phyloP scores from a whole-genome alignment of 2,113 vertebrate genomes.

The Cariama cristata region DNA sequence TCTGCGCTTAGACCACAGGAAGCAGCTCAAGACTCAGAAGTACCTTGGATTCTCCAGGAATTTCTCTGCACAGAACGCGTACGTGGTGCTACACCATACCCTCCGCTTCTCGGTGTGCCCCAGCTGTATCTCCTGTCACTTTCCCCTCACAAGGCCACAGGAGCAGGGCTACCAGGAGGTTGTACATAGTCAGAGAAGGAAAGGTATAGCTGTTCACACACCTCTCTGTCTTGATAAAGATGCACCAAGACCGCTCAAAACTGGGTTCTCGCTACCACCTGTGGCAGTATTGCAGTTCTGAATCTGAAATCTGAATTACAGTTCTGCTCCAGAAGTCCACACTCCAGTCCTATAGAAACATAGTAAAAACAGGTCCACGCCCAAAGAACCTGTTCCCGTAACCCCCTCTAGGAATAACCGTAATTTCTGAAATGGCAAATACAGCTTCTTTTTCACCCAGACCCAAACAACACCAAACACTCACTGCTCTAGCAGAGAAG shows the following conservation, averaged over 20 bases:
- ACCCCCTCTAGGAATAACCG: neutral
- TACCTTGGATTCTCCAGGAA: neutral
- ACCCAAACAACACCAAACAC: neutral
- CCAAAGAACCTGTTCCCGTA: neutral
- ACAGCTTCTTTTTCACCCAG: neutral
- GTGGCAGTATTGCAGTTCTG: neutral
- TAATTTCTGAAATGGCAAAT: neutral
- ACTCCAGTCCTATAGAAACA: neutral
- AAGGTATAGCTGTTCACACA: neutral
- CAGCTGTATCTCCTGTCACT: neutral
- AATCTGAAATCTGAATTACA: neutral
- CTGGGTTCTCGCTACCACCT: neutral
- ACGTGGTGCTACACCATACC: neutral
- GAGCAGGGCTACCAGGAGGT: neutral
- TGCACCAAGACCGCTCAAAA: neutral
- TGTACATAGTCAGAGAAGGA: neutral
- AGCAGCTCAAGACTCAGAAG: neutral
- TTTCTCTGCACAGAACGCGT: accelerated
- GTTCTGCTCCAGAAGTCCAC: neutral
- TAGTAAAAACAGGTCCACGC: neutral
- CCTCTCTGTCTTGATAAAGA: neutral
- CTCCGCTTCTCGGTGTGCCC: neutral
- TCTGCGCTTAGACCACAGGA: neutral
- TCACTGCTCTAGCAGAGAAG: neutral
- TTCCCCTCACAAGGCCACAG: neutral